These are phyloP conservation scores for Pteria penguin DNA, from an alignment of 2,888 invertebrate species.

Conservation along the genomic window DNA sequence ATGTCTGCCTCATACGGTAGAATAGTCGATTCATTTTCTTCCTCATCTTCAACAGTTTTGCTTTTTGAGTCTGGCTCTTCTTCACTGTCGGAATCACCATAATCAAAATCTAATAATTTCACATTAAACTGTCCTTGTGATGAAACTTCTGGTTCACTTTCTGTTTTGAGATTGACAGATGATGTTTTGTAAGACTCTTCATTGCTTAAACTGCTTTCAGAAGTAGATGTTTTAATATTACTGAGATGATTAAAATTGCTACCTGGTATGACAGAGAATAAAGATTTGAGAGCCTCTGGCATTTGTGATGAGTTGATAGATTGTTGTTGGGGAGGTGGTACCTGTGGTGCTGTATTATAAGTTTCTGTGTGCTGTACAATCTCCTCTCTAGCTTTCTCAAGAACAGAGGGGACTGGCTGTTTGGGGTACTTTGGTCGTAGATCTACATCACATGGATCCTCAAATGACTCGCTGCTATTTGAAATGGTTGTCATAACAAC, in stretches of 20 bases:
- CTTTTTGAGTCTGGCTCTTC: slow-evolving; percentile 44
- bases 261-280: slow-evolving; percentile 59
- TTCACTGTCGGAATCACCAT: slow-evolving; percentile 61
- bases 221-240: slow-evolving; percentile 13
- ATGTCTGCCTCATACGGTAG: neutral
- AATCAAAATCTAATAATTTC: slow-evolving; percentile 59
- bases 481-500: neutral
- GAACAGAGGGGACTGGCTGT: neutral
- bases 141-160: neutral
- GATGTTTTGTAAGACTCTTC: neutral
- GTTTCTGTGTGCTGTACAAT: neutral
- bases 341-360: neutral
- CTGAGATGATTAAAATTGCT: slow-evolving; percentile 39
- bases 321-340: slow-evolving; percentile 10
- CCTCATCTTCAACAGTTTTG: neutral
- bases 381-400: neutral
- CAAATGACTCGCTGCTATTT: slow-evolving; percentile 47
- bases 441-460: slow-evolving; percentile 33
- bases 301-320: slow-evolving; percentile 40
- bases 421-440: neutral
- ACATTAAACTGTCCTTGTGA: slow-evolving; percentile 26
- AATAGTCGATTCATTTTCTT: slow-evolving; percentile 9
- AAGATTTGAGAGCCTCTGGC: slow-evolving; percentile 58
- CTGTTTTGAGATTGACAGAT: neutral
- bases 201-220: neutral